Base-by-base conservation (phyloP, 2,113 vertebrate species). In the Erinaceus europaeus region DNA sequence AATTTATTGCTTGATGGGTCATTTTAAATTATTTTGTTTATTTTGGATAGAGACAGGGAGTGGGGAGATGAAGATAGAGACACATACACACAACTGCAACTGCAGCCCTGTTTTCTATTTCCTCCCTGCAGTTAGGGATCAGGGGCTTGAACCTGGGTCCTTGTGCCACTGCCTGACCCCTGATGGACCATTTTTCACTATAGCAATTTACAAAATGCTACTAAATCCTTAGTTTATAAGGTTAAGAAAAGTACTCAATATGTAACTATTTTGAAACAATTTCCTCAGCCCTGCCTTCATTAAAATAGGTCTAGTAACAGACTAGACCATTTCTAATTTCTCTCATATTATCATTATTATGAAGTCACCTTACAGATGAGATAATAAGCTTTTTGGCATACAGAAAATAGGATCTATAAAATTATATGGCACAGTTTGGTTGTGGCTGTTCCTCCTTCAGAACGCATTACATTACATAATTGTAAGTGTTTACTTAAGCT, bases 401-500 rank as follows among this genome's bases (percentile, higher is more conserved):
- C 25, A 88, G 76, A 72, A 77, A 94, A 91, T 92, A 8, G 25
- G 32, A 74, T 77, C 21, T 89, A 38, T 83, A 71, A 77, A 88
- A 87, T n/a, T 86, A 13, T 67, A 73, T 76, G 72, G 85, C 52
- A 79, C 10, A 77, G 57, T 84, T 82, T 90, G 42, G 44, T 34
- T 86, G 73, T 29, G 6, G 53, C 9, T 77, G 59, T 68, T 89
- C 71, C 78, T 90, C 84, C 89, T 89, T 84, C 11, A 64, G 87
- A 79, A 72, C 23, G 55, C 29, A 57, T 4, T 59, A 36, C 67
- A 87, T 87, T 91, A 92, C 8, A 32, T 93, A 91, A 95, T 92
- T 89, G 23, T 34, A 82, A 79, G 59, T 91, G 81, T 95, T 95
- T 95, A 91, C 92, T 92, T 90, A 84, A 89, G 92, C 8, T 93